Evolutionary conservation across 2,888 invertebrate species (phyloP).

Genomic region (Ypsolopha scabrella): DNA sequence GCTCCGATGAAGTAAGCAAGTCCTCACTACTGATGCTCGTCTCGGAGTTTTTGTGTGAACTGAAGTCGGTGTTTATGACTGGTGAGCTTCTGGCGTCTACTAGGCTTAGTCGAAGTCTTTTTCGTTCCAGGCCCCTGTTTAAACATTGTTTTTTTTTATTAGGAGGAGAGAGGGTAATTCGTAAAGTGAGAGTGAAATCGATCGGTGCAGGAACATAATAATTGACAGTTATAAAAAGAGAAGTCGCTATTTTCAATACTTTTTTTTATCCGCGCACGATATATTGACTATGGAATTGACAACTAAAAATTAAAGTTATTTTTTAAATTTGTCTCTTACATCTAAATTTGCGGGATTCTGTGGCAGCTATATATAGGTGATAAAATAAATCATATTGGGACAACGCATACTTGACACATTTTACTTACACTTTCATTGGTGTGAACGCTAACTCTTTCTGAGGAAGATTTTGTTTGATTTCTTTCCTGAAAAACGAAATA

Average conservation of each 20-base stretch:
- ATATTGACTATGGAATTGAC: neutral
- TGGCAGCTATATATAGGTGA: too few relatives aligned
- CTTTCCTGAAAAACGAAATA: slow-evolving; percentile 66
- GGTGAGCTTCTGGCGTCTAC: slow-evolving; percentile 57
- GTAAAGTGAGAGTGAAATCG: too few relatives aligned
- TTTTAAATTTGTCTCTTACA: too few relatives aligned
- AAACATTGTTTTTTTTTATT: slow-evolving; percentile 2
- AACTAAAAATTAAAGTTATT: too few relatives aligned
- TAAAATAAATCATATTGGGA: too few relatives aligned
- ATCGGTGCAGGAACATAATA: too few relatives aligned
- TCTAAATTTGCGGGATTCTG: too few relatives aligned
- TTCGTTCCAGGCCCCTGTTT: slow-evolving; percentile 57
- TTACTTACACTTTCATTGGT: slow-evolving; percentile 72
- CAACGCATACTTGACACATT: too few relatives aligned
- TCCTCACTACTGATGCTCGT: slow-evolving; percentile 57
- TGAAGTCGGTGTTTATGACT: slow-evolving; percentile 42
- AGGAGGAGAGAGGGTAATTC: too few relatives aligned
- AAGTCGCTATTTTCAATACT: too few relatives aligned
- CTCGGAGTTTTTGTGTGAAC: slow-evolving; percentile 45
- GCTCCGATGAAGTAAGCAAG: slow-evolving; percentile 50
- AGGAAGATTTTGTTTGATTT: slow-evolving; percentile 71
- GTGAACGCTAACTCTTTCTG: slow-evolving; percentile 72
- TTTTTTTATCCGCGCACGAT: too few relatives aligned
- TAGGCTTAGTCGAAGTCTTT: slow-evolving; percentile 53
- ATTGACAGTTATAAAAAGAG: too few relatives aligned